Conservation (phyloP, 2,888 invertebrate genomes). For the Tinea trinotella region DNA sequence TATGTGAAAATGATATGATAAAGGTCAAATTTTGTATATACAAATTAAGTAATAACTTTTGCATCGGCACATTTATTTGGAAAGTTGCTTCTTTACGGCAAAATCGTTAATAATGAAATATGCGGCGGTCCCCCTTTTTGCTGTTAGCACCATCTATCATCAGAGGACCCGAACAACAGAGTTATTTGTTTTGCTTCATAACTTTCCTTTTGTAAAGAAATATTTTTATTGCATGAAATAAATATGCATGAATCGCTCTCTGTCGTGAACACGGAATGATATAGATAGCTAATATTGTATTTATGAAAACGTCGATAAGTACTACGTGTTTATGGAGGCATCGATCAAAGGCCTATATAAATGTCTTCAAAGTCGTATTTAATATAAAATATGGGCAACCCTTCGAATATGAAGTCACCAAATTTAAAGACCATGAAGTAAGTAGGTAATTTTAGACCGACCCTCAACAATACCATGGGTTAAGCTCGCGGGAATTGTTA, state of each 20-base stretch:
- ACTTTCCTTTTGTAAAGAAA: slow-evolving; percentile 12
- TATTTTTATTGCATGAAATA: slow-evolving; percentile 6
- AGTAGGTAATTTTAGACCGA: no score
- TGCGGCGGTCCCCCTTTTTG: slow-evolving; percentile 1
- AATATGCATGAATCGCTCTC: slow-evolving; percentile 6
- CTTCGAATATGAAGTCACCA: no score
- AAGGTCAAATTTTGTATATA: not conserved
- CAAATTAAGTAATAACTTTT: not conserved
- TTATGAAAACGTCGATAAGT: not conserved
- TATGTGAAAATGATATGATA: no score
- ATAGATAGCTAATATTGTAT: not conserved
- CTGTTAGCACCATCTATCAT: slow-evolving; percentile 15
- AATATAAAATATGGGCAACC: no score
- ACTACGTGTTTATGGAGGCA: not conserved
- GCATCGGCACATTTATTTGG: slow-evolving; percentile 10
- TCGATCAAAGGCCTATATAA: not conserved
- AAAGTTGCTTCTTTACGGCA: slow-evolving; percentile 15
- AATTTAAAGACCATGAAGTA: no score
- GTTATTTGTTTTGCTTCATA: slow-evolving; percentile 17
- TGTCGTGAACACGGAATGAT: not conserved
- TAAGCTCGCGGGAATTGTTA: no score
- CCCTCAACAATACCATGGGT: no score
- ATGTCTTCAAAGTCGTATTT: not conserved
- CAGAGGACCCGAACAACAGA: slow-evolving; percentile 3
- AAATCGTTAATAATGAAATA: slow-evolving; percentile 17